phyloP scores from a whole-genome alignment of 2,888 invertebrate genomes.

The Metalampra italica region DNA sequence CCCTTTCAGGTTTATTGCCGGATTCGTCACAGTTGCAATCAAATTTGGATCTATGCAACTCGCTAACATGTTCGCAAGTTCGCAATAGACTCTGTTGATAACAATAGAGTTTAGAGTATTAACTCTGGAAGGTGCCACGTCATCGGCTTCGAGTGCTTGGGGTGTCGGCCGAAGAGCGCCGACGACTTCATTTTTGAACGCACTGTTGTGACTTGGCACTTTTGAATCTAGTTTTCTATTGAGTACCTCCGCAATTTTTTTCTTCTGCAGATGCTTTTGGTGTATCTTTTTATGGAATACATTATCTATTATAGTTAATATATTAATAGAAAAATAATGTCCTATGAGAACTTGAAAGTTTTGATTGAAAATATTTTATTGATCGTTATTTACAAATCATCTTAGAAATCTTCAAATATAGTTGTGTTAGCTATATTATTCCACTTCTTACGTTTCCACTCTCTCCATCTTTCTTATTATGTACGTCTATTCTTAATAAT shows the following conservation, averaged over 20 bases:
- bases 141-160: slow-evolving; percentile 32
- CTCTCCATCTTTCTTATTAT: too few relatives aligned
- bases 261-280: slow-evolving; percentile 25
- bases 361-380: not conserved
- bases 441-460: too few relatives aligned
- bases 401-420: too few relatives aligned
- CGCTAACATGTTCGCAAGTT: slow-evolving; percentile 27
- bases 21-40: slow-evolving; percentile 51
- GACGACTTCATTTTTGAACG: slow-evolving; percentile 1
- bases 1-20: slow-evolving; percentile 41
- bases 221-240: slow-evolving; percentile 21
- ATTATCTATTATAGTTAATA: slow-evolving; percentile 4
- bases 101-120: slow-evolving; percentile 44
- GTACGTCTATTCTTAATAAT: not conserved
- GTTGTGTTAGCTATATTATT: too few relatives aligned
- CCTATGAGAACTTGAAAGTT: not conserved
- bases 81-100: slow-evolving; percentile 38
- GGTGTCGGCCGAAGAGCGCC: slow-evolving; percentile 3
- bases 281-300: slow-evolving; percentile 3
- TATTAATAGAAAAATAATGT: not conserved
- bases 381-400: too few relatives aligned
- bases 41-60: slow-evolving; percentile 35
- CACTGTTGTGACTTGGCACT: not conserved
- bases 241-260: slow-evolving; percentile 24
- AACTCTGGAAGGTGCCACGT: slow-evolving; percentile 41